phyloP scores from a whole-genome alignment of 2,113 vertebrate genomes.

The Stegastes partitus region DNA sequence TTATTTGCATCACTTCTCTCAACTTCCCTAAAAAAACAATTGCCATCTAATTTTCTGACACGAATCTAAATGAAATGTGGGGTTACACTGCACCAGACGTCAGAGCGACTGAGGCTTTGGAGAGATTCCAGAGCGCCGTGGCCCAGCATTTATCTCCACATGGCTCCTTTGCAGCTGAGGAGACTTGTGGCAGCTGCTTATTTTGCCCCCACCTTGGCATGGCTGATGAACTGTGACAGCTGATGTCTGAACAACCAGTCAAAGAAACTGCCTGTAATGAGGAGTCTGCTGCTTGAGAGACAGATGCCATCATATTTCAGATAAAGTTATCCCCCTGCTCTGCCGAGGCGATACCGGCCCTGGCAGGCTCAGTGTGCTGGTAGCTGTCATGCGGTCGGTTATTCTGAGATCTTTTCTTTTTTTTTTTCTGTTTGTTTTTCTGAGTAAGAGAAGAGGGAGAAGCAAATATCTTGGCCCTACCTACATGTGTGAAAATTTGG shows the following conservation, averaged over 20 bases:
- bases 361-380: slow-evolving; percentile 52
- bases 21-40: slow-evolving; percentile 36
- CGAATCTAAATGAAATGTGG: slow-evolving; percentile 22
- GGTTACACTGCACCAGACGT: slow-evolving; percentile 1
- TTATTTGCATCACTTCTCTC: slow-evolving; percentile 1
- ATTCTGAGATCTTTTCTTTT: slow-evolving; percentile 58
- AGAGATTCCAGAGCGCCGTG: slow-evolving; percentile 38
- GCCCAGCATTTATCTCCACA: slow-evolving; percentile 60
- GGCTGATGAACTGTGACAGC: slow-evolving; percentile 83
- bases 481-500: slow-evolving; percentile 30
- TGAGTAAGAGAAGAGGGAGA: slow-evolving; percentile 10
- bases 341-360: slow-evolving; percentile 42
- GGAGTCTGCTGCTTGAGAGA: slow-evolving; percentile 81
- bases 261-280: slow-evolving; percentile 83
- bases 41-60: slow-evolving; percentile 19
- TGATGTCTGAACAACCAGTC: slow-evolving; percentile 81
- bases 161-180: slow-evolving; percentile 53
- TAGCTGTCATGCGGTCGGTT: slow-evolving; percentile 58
- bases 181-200: slow-evolving; percentile 79
- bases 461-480: slow-evolving; percentile 15
- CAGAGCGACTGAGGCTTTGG: slow-evolving; percentile 23
- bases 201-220: slow-evolving; percentile 75
- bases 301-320: slow-evolving; percentile 81
- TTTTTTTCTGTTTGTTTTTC: slow-evolving; percentile 50
- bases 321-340: slow-evolving; percentile 78